Percentiles rank a stretch among this genome's conserved stretches.
Conservation (phyloP, 92 coral and sea anemone genomes). For the Paragorgia papillata region DNA sequence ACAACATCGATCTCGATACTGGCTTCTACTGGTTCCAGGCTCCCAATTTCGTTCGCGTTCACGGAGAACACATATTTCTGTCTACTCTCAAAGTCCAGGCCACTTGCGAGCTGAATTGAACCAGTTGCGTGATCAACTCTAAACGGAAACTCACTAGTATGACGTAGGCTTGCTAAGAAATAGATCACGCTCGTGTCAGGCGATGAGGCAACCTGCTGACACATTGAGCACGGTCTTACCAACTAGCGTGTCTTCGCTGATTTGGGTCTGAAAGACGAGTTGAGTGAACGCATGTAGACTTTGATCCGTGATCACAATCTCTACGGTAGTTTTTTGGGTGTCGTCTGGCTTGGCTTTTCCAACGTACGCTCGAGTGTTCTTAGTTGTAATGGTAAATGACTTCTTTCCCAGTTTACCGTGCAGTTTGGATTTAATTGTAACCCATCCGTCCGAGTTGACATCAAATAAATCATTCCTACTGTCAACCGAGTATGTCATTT, state of each 20-base stretch:
- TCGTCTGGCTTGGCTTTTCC: conserved; percentile 32
- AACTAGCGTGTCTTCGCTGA: conserved; percentile 65
- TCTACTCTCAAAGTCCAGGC: conserved; percentile 67
- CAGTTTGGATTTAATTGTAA: conserved; percentile 19
- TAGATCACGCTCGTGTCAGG: conserved; percentile 33
- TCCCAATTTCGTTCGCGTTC: conserved; percentile 68
- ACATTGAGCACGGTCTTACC: conserved; percentile 65
- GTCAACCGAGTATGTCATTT: conserved; percentile 62
- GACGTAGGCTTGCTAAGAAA: conserved; percentile 70
- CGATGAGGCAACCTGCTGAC: conserved; percentile 56
- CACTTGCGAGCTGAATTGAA: conserved; percentile 52
- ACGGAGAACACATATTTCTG: conserved; percentile 56
- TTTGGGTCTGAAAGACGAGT: conserved; percentile 40
- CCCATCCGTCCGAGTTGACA: conserved; percentile 32
- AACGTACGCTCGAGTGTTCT: conserved; percentile 60
- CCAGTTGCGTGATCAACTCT: conserved; percentile 58
- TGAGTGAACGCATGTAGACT: conserved; percentile 68
- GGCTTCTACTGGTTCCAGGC: conserved; percentile 29
- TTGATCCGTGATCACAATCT: conserved; percentile 55
- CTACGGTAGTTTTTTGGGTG: conserved; percentile 49
- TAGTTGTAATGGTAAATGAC: conserved; percentile 42
- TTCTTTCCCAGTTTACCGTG: conserved; percentile 4
- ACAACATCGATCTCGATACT: conserved; percentile 57
- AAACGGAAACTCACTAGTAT: conserved; percentile 66
- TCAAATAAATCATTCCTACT: conserved; percentile 62